Evolutionary conservation across 2,797 vertebrate genomes (phyloP).

Genomic region (Alauda arvensis): DNA sequence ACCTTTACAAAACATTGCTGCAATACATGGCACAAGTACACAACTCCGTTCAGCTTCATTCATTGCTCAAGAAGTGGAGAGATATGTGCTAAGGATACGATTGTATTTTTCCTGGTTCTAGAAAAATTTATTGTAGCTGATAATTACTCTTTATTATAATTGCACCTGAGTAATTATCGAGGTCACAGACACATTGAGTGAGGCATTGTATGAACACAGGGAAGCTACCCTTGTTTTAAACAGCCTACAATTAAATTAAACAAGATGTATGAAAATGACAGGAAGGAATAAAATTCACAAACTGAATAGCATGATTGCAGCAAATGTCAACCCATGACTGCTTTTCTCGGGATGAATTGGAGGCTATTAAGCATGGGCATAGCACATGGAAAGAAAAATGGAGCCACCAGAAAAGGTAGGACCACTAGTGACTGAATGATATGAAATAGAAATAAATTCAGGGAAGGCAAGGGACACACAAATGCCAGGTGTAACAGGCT

Average conservation of each 20-base stretch:
- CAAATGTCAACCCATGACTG: background rate
- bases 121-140: slow-evolving; percentile 28
- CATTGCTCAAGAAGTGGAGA: background rate
- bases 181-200: background rate
- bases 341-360: background rate
- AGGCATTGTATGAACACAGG: background rate
- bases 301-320: background rate
- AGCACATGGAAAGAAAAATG: background rate
- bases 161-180: slow-evolving; percentile 1
- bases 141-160: slow-evolving; percentile 41
- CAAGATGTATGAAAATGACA: slow-evolving; percentile 11
- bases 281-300: slow-evolving; percentile 5
- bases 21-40: background rate
- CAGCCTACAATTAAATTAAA: slow-evolving; percentile 30
- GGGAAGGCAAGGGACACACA: background rate
- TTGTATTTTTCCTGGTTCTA: background rate
- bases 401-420: background rate
- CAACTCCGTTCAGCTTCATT: background rate
- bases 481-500: background rate
- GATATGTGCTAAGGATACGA: background rate
- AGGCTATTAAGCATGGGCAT: background rate
- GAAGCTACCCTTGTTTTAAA: slow-evolving; percentile 21
- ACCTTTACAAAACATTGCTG: background rate
- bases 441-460: background rate
- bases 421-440: background rate